Conservation (phyloP, 2,888 invertebrate genomes). For the Netelia inedita region DNA sequence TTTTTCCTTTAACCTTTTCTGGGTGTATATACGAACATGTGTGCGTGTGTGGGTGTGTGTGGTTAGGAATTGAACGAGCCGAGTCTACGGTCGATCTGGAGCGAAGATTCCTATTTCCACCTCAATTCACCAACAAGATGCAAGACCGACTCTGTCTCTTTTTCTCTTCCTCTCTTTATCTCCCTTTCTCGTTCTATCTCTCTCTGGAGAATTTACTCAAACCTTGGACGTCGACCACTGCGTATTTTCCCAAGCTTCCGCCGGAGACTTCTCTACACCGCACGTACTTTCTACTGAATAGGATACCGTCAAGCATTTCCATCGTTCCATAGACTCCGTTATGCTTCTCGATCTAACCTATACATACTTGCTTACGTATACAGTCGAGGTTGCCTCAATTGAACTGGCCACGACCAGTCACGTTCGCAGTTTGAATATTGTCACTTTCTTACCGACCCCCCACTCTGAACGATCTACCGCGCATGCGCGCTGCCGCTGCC, state of each 20-base stretch:
- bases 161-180: slow-evolving; percentile 15
- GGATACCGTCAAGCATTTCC: slow-evolving; percentile 3
- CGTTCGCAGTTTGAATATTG: background rate
- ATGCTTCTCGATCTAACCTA: slow-evolving; percentile 1
- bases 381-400: slow-evolving; percentile 13
- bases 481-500: background rate
- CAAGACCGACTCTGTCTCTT: slow-evolving; percentile 2
- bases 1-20: slow-evolving; percentile 5
- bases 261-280: slow-evolving; percentile 30
- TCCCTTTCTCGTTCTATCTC: slow-evolving; percentile 3
- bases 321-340: slow-evolving; percentile 2
- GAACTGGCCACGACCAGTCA: background rate
- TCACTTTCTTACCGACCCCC: background rate
- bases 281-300: slow-evolving; percentile 46
- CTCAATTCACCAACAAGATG: slow-evolving; percentile 33
- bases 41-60: background rate
- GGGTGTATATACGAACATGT: background rate
- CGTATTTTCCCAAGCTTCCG: slow-evolving; percentile 48
- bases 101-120: slow-evolving; percentile 43
- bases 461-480: background rate
- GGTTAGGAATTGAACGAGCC: slow-evolving; percentile 41
- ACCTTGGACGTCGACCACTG: slow-evolving; percentile 45
- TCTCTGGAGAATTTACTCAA: slow-evolving; percentile 46
- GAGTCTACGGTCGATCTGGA: slow-evolving; percentile 22
- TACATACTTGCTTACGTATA: background rate